Evolutionary conservation across 2,888 invertebrate genomes (phyloP), one percentile per base, ranked within the genome.

Genomic region (Xanthostigma xanthostigma): DNA sequence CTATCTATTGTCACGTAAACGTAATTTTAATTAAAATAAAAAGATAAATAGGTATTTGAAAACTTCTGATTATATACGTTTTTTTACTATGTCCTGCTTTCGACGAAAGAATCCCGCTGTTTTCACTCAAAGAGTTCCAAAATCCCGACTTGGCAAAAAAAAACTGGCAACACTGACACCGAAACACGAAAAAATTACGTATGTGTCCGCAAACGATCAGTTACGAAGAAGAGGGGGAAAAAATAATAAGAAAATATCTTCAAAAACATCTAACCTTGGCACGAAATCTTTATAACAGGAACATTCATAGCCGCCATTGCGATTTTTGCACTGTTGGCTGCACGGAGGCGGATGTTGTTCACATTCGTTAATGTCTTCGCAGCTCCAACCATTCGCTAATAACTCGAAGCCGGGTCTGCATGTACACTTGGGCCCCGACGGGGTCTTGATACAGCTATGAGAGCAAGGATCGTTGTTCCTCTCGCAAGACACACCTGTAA

Each of bases 341-440:
- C 88, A 88, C 1, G 71, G 64, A 13, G 66, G 63, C 1, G 67
- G 66, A 12, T 70, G 66, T 2, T 61, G 54, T 2, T 62, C 53
- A 58, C 92, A 92, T 65, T 90, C 90, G 57, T 89, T 72, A 0
- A 83, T 66, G 59, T 90, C 86, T 11, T 60, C 60, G 55, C 89
- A 89, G 17, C 66, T 64, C 43, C 62, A 65, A 35, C 73, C 71
- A 56, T 80, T 77, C 0, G 62, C 58, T 2, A 60, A 60, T 36
- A 80, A 59, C 11, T 62, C 59, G 61, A 72, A 84, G 1, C 87
- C 88, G 0, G 58, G 54, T 1, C 64, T 60, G 57, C 89, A 89
- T 1, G 62, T 58, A 61, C 90, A 90, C 4, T 67, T 66, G 0
- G 79, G 76, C 0, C 87, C 86, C 1, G 59, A 55, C 0, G 88